A percentile compares a stretch with the other conserved stretches of the same genome.
phyloP scores from a whole-genome alignment of 2,113 vertebrate genomes.

The Rhodinocichla rosea region DNA sequence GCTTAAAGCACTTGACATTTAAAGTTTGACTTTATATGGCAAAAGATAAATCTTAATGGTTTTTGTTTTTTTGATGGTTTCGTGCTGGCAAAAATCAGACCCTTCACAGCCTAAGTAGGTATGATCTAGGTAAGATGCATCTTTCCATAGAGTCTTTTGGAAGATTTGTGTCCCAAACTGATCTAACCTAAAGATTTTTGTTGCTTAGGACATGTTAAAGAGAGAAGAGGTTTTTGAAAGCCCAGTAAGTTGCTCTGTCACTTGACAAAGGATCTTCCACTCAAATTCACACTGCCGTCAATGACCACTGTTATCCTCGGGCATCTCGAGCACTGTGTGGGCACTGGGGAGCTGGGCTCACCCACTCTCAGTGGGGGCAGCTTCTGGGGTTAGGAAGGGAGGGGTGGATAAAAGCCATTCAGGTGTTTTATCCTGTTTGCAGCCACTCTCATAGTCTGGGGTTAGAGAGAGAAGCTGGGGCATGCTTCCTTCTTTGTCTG shows the following conservation, averaged over 20 bases:
- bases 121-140: neutral
- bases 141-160: neutral
- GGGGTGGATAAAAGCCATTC: neutral
- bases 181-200: neutral
- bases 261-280: neutral
- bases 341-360: neutral
- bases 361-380: accelerated
- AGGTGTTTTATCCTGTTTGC: neutral
- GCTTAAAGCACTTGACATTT: constrained; percentile 53
- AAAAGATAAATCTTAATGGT: neutral
- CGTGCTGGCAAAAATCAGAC: neutral
- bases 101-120: neutral
- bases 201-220: neutral
- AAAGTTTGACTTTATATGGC: constrained; percentile 22
- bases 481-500: neutral
- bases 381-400: neutral
- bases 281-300: accelerated
- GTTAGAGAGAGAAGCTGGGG: neutral
- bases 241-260: neutral
- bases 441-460: neutral
- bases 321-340: accelerated
- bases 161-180: neutral
- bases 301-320: accelerated
- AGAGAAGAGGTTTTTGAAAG: neutral
- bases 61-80: constrained; percentile 5